Base-by-base conservation (phyloP, 1,140 invertebrate genomes). In the Zelostemma sp. region DNA sequence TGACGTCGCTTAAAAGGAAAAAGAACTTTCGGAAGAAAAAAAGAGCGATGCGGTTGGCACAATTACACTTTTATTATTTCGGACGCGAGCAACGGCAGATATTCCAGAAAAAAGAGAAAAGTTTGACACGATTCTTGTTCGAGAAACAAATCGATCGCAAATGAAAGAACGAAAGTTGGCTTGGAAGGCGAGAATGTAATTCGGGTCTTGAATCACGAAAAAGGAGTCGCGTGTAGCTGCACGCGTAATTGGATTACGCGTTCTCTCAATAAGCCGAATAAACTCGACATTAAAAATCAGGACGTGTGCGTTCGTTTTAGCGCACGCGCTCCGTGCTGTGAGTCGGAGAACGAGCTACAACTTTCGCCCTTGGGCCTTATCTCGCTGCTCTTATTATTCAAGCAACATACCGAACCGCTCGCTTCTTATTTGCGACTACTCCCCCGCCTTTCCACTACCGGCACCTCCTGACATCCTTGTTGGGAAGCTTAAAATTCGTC, bases 361-460 rank as follows among this genome's bases (percentile, higher is more conserved):
- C 80, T 80, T 82, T 81, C 79, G 82, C 82, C 82, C 82, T 84
- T 84, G 82, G 77, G 53, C 62, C n/a, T n/a, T n/a, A n/a, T 38
- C 51, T 83, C 77, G 72, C 72, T 83, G 80, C 80, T 84, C 81
- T 84, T 83, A 81, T n/a, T n/a, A n/a, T 83, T 84, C 80, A 82
- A 82, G 82, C 79, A 81, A 77, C 81, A 83, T 83, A 81, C 81
- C 78, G 75, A 81, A 80, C 80, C 74, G 78, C 75, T 80, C 76
- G 75, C 75, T 67, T 75, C 73, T 79, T 76, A 73, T 73, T 76
- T 73, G 73, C 62, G 66, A 75, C 75, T 77, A 80, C 81, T 83
- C 79, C 80, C 80, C 75, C 80, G 79, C 77, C 75, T 47, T 69
- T 40, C 72, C 79, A 80, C 80, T 64, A 79, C 49, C 41, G 53